Evolutionary conservation across 2,113 vertebrate genomes (phyloP).

Genomic region (Synodontis membranacea): DNA sequence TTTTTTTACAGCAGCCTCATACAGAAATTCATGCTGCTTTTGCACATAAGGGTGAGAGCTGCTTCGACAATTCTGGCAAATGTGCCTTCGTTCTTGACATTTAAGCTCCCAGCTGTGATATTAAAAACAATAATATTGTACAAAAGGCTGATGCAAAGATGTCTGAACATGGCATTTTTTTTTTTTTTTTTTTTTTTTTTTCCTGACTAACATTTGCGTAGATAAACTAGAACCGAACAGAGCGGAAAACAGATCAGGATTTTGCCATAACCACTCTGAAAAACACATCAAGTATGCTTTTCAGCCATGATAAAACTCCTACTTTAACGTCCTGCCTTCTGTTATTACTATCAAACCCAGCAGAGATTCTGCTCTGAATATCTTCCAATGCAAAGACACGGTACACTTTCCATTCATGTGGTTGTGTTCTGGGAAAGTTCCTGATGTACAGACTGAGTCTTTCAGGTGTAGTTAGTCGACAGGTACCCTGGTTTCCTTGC

Average conservation of each 20-base stretch:
- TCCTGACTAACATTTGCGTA: neutral
- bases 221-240: neutral
- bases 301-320: neutral
- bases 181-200: neutral
- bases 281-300: neutral
- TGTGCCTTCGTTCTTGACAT: conserved; percentile 8
- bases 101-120: neutral
- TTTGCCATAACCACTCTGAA: neutral
- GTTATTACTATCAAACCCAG: neutral
- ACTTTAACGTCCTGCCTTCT: neutral
- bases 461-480: neutral
- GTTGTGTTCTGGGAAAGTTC: neutral
- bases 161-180: neutral
- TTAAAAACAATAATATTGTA: conserved; percentile 2
- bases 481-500: neutral
- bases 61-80: neutral
- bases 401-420: neutral
- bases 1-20: neutral
- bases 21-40: neutral
- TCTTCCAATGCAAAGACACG: neutral
- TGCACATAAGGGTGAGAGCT: neutral
- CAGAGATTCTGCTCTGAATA: neutral
- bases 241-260: neutral
- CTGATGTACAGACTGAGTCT: neutral
- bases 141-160: neutral